Base-by-base conservation (phyloP, 2,888 invertebrate species). In the Hoplodrina ambigua region DNA sequence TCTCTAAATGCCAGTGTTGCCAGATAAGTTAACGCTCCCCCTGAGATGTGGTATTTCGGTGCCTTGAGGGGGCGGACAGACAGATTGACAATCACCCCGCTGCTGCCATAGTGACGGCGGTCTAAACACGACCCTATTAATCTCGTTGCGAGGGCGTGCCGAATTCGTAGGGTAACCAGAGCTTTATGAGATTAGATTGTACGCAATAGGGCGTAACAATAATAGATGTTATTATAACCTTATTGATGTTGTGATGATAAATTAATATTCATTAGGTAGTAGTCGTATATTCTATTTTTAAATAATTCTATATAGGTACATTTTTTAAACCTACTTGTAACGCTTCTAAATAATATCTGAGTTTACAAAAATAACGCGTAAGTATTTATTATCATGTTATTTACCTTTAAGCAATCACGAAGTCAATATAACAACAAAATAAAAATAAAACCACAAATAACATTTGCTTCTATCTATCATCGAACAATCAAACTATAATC, bases 61-160 rank as follows among this genome's bases (percentile, higher is more conserved):
- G 87, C 87, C 89, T 83, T 83, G 81, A 85, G 86, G 84, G 41
- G 86, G 81, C 69, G 80, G 83, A 81, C 78, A 78, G 80, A 77
- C 89, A 92, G 92, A 92, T 93, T 93, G 93, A 86, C 92, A 90
- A 87, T 90, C 87, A 90, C 88, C 91, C 91, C 90, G 80, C 86
- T 89, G 91, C 92, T 89, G 91, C 93, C 89, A 94, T 94, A 93
- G 89, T 90, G 89, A 95, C 94, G 88, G 87, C 81, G 86, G 90
- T 88, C 93, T 93, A 95, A 94, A 95, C 95, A 95, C 83, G 82
- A 90, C 92, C 92, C 93, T 93, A 95, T 94, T 94, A 95, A 94
- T 95, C 95, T 94, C 93, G 80, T 84, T 84, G 91, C 87, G 86
- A 93, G 94, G 94, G 94, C 91, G 94, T 92, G 90, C 89, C 92